Evolutionary conservation across 2,113 vertebrate genomes (phyloP).

Genomic region (Sapayoa aenigma): DNA sequence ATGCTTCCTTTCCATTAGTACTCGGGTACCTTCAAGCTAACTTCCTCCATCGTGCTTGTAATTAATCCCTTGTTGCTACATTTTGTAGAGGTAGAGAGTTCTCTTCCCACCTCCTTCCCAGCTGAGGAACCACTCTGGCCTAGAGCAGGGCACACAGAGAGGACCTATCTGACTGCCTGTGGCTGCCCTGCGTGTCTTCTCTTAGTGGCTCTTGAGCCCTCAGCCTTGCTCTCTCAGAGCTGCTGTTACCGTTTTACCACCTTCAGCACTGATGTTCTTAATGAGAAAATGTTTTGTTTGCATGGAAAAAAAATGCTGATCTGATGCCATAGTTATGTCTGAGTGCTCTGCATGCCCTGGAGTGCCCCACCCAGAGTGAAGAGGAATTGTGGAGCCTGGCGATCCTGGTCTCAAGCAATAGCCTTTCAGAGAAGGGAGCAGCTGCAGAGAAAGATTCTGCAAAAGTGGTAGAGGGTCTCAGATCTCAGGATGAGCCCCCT

Average conservation of each 20-base stretch:
- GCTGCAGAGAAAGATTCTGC: not conserved
- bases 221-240: not conserved
- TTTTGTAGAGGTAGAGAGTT: not conserved
- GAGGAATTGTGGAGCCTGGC: not conserved
- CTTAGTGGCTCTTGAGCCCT: not conserved
- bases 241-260: not conserved
- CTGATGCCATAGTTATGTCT: not conserved
- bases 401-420: not conserved
- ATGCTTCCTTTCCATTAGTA: not conserved
- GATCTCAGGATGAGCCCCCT: not conserved
- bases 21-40: not conserved
- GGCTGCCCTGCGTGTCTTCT: not conserved
- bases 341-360: not conserved
- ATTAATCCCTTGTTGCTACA: not conserved
- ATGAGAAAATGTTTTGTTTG: not conserved
- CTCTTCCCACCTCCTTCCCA: not conserved
- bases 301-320: not conserved
- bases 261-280: not conserved
- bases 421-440: not conserved
- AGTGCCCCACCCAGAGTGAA: not conserved
- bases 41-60: not conserved
- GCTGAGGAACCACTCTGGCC: not conserved
- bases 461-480: not conserved
- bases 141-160: not conserved
- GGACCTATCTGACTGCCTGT: rapidly evolving